These are phyloP conservation scores for Endotricha flammealis DNA, from an alignment of 2,888 invertebrate species.

Conservation along the genomic window DNA sequence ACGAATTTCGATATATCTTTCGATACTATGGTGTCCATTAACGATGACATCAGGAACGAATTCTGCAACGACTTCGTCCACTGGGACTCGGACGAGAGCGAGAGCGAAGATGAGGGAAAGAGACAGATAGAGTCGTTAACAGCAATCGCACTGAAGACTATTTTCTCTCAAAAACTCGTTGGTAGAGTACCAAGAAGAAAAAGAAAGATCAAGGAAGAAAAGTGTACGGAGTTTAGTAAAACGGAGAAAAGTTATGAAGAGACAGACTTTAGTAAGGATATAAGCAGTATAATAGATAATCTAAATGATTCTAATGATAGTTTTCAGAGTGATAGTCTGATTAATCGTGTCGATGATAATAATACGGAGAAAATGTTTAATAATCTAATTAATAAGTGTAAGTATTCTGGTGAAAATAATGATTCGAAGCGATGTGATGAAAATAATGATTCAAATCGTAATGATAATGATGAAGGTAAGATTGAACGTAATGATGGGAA, in stretches of 20 bases:
- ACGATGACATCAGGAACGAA: constrained; percentile 34
- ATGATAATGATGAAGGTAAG: constrained; percentile 3
- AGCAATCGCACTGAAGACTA: constrained; percentile 39
- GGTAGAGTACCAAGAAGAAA: constrained; percentile 47
- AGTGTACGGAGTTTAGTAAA: constrained; percentile 17
- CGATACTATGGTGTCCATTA: constrained; percentile 48
- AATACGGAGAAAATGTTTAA: not conserved
- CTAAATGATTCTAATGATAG: constrained; percentile 21
- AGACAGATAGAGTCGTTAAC: constrained; percentile 33
- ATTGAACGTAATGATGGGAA: not conserved
- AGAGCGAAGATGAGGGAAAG: constrained; percentile 18
- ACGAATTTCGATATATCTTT: constrained; percentile 23
- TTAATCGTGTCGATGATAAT: constrained; percentile 8
- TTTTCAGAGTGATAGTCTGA: constrained; percentile 10
- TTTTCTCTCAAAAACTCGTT: constrained; percentile 45
- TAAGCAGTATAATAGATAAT: constrained; percentile 39
- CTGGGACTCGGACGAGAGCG: constrained; percentile 47
- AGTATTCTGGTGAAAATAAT: not conserved
- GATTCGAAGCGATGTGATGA: not conserved
- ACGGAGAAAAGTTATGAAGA: too few species aligned
- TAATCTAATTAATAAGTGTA: not conserved
- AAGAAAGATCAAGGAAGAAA: constrained; percentile 31
- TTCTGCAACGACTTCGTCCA: constrained; percentile 38
- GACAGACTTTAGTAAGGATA: constrained; percentile 27
- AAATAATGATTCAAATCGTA: constrained; percentile 2